Conservation (phyloP, 2,797 vertebrate species). For the Melopsittacus undulatus region DNA sequence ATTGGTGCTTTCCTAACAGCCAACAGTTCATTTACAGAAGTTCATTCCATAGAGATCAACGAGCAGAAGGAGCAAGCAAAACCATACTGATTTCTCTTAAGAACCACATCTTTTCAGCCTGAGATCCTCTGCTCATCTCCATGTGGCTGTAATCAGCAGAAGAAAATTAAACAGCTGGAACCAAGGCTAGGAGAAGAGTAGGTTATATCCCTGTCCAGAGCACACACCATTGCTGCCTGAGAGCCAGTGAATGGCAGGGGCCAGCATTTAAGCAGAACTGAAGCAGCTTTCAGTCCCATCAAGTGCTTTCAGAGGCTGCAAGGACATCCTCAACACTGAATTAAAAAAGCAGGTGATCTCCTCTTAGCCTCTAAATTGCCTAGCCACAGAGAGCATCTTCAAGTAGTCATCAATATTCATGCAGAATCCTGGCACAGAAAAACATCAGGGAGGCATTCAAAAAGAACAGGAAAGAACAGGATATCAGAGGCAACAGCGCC, state of each 20-base stretch:
- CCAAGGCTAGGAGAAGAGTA: background rate
- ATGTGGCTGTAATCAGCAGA: background rate
- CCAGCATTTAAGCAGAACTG: background rate
- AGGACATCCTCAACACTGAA: background rate
- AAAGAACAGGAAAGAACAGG: background rate
- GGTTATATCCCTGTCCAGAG: background rate
- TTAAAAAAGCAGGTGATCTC: background rate
- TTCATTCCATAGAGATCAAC: background rate
- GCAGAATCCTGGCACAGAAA: background rate
- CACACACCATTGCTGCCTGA: background rate
- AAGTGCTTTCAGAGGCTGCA: background rate
- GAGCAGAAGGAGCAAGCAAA: background rate
- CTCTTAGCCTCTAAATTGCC: background rate
- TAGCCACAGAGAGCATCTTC: background rate
- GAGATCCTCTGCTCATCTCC: background rate
- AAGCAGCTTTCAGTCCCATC: background rate
- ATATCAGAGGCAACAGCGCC: background rate
- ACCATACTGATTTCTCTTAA: background rate
- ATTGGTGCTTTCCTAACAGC: background rate
- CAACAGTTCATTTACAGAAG: background rate
- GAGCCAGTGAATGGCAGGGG: background rate
- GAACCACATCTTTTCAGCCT: background rate
- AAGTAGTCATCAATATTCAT: conserved; percentile 24
- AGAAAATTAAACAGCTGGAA: background rate
- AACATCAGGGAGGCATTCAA: background rate